Evolutionary conservation across 2,888 invertebrate species (phyloP).

Genomic region (Eremobia ochroleuca): DNA sequence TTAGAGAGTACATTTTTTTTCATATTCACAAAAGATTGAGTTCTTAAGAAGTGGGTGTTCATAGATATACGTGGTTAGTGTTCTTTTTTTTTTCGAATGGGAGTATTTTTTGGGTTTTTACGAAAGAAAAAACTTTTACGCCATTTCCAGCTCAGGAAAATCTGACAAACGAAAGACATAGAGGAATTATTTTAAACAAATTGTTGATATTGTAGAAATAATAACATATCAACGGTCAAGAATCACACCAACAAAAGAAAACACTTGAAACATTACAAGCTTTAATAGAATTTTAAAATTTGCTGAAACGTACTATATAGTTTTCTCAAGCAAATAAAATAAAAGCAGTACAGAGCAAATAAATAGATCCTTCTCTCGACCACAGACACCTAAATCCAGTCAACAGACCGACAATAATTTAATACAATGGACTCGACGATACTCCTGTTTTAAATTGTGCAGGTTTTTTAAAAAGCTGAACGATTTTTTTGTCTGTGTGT

Average conservation of each 20-base stretch:
- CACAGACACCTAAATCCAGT: slow-evolving; percentile 34
- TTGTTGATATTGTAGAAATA: background rate
- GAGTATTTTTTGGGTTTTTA: background rate
- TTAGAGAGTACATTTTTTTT: background rate
- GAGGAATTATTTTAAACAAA: too few species aligned
- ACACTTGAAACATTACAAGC: slow-evolving; percentile 4
- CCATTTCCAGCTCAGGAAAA: background rate
- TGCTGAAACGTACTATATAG: slow-evolving; percentile 14
- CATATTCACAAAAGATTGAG: background rate
- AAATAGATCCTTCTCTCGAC: slow-evolving; percentile 40
- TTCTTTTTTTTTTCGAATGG: background rate
- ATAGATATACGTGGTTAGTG: background rate
- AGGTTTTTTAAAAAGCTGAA: slow-evolving; percentile 10
- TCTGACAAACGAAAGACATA: too few species aligned
- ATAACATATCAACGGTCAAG: background rate
- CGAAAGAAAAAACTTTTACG: background rate
- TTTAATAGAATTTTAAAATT: slow-evolving; percentile 19
- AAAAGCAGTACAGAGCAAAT: slow-evolving; percentile 41
- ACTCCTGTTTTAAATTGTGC: background rate
- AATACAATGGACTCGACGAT: slow-evolving; percentile 21
- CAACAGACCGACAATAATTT: slow-evolving; percentile 24
- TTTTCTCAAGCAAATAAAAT: slow-evolving; percentile 17
- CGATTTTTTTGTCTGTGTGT: slow-evolving; percentile 37
- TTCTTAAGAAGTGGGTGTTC: too few species aligned
- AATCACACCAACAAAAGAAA: background rate